Conservation (phyloP, 1,140 invertebrate genomes). For the Chironomus striatipennis region DNA sequence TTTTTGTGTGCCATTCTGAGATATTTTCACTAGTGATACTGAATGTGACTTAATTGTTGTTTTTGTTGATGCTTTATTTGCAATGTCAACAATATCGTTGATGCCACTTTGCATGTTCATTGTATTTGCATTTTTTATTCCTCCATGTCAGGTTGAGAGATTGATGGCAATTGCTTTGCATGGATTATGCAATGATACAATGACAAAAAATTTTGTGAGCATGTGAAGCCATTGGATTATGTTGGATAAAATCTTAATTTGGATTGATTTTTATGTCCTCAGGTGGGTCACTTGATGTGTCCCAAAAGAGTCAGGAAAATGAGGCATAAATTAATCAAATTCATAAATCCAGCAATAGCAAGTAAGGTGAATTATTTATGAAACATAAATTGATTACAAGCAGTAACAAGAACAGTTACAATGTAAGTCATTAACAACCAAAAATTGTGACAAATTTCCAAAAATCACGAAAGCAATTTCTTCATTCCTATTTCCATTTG, state of each 20-base stretch:
- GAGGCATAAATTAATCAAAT: background rate
- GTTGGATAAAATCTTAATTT: background rate
- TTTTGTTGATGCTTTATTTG: background rate
- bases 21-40: background rate
- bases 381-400: background rate
- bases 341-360: background rate
- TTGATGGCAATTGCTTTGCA: background rate
- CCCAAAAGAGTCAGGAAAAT: background rate
- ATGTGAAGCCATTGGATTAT: background rate
- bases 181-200: background rate
- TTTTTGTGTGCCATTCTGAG: background rate
- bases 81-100: slow-evolving; percentile 7
- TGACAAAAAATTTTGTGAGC: background rate
- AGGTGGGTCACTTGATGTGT: background rate
- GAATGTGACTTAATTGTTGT: background rate
- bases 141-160: background rate
- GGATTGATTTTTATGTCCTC: too few species aligned
- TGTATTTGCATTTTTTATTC: background rate
- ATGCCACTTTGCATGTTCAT: background rate
- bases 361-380: background rate
- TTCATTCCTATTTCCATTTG: too few species aligned
- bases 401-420: background rate
- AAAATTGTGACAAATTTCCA: background rate
- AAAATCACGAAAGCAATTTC: slow-evolving; percentile 5
- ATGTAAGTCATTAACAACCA: background rate